Conservation (phyloP, 2,888 invertebrate species). For the Lepidochitona cinerea region DNA sequence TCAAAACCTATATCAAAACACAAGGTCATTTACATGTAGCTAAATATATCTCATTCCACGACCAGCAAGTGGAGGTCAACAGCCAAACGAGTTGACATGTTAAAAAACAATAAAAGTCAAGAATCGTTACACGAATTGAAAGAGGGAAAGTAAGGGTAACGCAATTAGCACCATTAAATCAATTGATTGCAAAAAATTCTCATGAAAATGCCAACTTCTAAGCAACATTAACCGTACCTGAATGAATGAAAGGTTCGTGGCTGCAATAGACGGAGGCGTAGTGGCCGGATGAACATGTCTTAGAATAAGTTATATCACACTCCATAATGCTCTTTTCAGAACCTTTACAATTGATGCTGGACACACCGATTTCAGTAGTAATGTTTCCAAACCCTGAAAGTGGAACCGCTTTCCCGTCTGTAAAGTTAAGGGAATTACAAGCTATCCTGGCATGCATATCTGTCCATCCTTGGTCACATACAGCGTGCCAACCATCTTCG, state of each 20-base stretch:
- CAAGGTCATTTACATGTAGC: too few relatives aligned
- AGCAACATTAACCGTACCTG: neutral
- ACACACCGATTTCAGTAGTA: constrained; percentile 35
- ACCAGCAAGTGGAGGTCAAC: too few relatives aligned
- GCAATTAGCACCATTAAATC: too few relatives aligned
- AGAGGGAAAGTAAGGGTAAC: too few relatives aligned
- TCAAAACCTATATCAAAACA: constrained; percentile 36
- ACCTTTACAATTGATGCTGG: constrained; percentile 72
- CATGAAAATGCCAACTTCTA: too few relatives aligned
- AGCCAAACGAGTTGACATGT: too few relatives aligned
- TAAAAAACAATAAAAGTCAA: too few relatives aligned
- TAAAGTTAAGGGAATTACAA: constrained; percentile 38
- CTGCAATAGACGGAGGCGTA: constrained; percentile 54
- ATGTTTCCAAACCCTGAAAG: constrained; percentile 54
- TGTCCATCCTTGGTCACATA: constrained; percentile 46
- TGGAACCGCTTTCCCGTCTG: constrained; percentile 39
- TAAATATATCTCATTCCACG: too few relatives aligned
- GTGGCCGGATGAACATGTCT: constrained; percentile 35
- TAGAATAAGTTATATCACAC: constrained; percentile 35
- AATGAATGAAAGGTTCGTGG: neutral
- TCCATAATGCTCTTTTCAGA: constrained; percentile 39
- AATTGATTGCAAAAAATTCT: too few relatives aligned
- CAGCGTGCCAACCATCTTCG: constrained; percentile 40
- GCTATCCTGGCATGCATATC: constrained; percentile 40
- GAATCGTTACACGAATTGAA: too few relatives aligned